Base-by-base conservation (phyloP, 1,140 invertebrate genomes). In the Pantala flavescens region DNA sequence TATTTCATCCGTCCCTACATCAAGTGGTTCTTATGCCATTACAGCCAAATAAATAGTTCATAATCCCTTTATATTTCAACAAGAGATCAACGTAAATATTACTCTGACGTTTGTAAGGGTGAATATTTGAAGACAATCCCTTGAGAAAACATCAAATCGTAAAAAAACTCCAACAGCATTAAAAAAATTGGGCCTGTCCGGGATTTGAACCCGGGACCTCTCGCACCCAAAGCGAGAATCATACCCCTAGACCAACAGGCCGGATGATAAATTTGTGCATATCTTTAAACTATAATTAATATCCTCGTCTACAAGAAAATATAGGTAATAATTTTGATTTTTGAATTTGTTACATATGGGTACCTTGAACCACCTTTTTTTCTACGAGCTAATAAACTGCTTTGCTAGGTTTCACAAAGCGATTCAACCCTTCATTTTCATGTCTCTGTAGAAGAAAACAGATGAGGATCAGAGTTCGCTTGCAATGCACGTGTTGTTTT, bases 181-280 rank as follows among this genome's bases (percentile, higher is more conserved):
- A n/a, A n/a, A 63, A 63, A 63, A 63, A 19, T 63, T 63, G 49
- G 49, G 49, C 49, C 49, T 63, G 49, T 63, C 49, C 49, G 49
- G 49, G 49, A 63, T 63, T 63, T 63, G 49, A 63, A 63, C 49
- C 49, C 49, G 49, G 49, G 49, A 63, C 49, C 49, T 63, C 49
- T 63, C 49, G 49, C 49, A 63, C 49, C 49, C 49, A 63, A 63
- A 63, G 49, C 49, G 49, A 63, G 49, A 63, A 63, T 63, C 49
- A 63, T 63, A 63, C 49, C 49, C 49, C 49, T 63, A 63, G 49
- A 63, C 49, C 49, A 63, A 63, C 49, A 63, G 49, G 49, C 49
- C 49, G 12, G 5, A 14, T 63, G n/a, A 16, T 5, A 63, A 14
- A 19, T 7, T 63, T 21, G n/a, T 36, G 28, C 28, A 49, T 11